Base-by-base conservation (phyloP, 2,113 vertebrate species). In the Sebastes schlegelii region DNA sequence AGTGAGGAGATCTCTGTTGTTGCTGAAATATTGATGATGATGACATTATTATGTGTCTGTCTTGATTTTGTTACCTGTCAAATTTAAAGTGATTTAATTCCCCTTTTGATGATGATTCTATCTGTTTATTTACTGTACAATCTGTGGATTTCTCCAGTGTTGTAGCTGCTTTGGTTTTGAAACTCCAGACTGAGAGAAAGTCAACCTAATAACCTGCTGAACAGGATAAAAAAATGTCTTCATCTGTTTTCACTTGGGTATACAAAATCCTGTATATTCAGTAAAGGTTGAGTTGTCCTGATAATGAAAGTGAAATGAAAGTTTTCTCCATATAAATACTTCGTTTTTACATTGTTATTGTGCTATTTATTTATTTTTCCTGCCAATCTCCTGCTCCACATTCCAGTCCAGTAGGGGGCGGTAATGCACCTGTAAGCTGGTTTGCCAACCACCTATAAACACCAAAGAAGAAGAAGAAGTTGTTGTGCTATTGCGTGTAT, bases 1-100 rank as follows among this genome's bases (percentile, higher is more conserved):
- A 43, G 40, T n/a, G 43, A 17, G 52, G 62, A 82, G 52, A 17
- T 45, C 14, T 80, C 55, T 80, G 51, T 40, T 17, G 58, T 58
- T 54, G 57, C 11, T 42, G 16, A 70, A 70, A 83, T 19, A 61
- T 45, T 9, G 4, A 54, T 13, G 34, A 9, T 57, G 34, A 8
- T 26, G 26, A 26, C 26, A 26, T 26, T 62, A 5, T 74, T 66
- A 7, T 67, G 19, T 72, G 13, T 80, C 26, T 62, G 16, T 79
- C 10, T 63, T 42, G 7, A 21, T 60, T 58, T 61, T 49, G 1
- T 77, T 42, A 19, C 46, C 12, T 34, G 34, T 1, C 6, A 14
- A 14, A 23, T 23, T 61, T 46, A 2, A 10, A 75, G 4, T 16
- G 48, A 70, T 48, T 40, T 17, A 0, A 42, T 75, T 42, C 62